phyloP scores from a whole-genome alignment of 2,113 vertebrate species.

The Sphaerodactylus townsendi region DNA sequence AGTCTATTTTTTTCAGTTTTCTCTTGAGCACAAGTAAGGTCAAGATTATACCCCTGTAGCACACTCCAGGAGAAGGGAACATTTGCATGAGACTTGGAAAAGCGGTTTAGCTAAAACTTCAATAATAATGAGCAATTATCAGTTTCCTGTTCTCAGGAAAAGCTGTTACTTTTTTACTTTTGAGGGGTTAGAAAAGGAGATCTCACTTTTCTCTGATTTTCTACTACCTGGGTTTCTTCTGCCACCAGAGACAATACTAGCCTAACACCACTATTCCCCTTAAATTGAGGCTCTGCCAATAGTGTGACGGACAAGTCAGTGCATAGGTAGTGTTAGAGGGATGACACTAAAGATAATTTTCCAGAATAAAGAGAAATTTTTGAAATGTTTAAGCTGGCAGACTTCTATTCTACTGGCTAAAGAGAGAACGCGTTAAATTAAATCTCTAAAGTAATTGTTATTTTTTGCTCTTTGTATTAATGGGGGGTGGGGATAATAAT shows the following conservation, averaged over 20 bases:
- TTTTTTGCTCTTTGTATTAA: not conserved
- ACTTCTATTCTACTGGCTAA: not conserved
- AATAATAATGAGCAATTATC: not conserved
- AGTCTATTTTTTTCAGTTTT: fast-evolving
- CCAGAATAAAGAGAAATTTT: too few species aligned
- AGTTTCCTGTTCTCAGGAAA: not conserved
- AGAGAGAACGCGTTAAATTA: not conserved
- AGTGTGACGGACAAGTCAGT: too few species aligned
- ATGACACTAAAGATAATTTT: too few species aligned
- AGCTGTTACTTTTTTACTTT: too few species aligned
- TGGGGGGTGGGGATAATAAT: not conserved
- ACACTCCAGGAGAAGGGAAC: not conserved
- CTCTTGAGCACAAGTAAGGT: not conserved
- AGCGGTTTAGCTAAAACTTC: not conserved
- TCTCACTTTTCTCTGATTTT: too few species aligned
- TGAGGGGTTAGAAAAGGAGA: too few species aligned
- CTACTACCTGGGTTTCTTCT: too few species aligned
- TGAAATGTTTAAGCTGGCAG: not conserved
- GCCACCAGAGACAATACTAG: too few species aligned
- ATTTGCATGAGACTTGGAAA: not conserved
- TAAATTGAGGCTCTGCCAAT: too few species aligned
- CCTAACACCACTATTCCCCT: too few species aligned
- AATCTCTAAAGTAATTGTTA: not conserved
- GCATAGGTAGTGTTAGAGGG: too few species aligned
- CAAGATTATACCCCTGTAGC: too few species aligned